Conservation (phyloP, 2,888 invertebrate genomes). For the Ctenicera cuprea region DNA sequence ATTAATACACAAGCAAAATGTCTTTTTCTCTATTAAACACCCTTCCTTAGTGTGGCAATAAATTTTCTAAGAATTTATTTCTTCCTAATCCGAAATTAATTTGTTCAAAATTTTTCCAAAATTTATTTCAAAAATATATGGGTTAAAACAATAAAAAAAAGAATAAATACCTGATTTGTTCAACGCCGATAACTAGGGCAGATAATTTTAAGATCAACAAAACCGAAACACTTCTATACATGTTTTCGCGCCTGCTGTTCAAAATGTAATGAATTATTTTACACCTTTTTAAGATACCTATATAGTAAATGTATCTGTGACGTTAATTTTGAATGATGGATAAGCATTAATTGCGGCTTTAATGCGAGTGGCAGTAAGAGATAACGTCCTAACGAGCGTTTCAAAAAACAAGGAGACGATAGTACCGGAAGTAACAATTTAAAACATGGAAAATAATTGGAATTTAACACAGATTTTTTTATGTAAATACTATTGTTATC, state of each 20-base stretch:
- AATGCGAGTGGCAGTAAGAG: constrained; percentile 11
- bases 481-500: constrained; percentile 11
- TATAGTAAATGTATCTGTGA: constrained; percentile 36
- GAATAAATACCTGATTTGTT: constrained; percentile 28
- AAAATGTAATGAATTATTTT: constrained; percentile 43
- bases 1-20: too few relatives aligned
- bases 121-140: background rate
- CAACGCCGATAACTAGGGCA: constrained; percentile 6
- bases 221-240: constrained; percentile 32
- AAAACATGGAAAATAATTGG: constrained; percentile 31
- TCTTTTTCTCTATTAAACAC: too few relatives aligned
- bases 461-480: constrained; percentile 14
- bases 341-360: constrained; percentile 27
- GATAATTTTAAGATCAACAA: constrained; percentile 19
- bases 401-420: background rate
- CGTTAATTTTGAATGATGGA: constrained; percentile 39
- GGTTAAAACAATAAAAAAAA: background rate
- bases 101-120: too few relatives aligned
- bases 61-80: too few relatives aligned
- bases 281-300: constrained; percentile 38
- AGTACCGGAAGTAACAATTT: constrained; percentile 24
- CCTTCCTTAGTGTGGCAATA: too few relatives aligned
- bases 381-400: background rate
- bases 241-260: constrained; percentile 39
- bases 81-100: too few relatives aligned